Conservation (phyloP, 2,888 invertebrate species). For the Amblyteles armatorius region DNA sequence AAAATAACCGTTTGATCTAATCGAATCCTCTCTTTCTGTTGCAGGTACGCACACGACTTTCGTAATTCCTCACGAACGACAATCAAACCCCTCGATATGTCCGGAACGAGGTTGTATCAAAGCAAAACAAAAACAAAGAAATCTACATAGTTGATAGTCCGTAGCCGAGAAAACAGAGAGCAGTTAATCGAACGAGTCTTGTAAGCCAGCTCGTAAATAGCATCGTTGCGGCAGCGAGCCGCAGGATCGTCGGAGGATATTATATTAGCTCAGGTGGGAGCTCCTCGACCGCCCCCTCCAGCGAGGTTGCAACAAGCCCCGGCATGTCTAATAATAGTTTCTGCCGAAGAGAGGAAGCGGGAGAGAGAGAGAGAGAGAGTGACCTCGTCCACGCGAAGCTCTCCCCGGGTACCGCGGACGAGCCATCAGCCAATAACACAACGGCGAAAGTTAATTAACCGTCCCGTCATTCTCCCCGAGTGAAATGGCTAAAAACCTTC, state of each 20-base stretch:
- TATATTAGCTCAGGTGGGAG: neutral
- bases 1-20: constrained; percentile 20
- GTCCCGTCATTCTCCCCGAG: constrained; percentile 78
- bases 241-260: constrained; percentile 32
- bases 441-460: constrained; percentile 82
- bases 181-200: neutral
- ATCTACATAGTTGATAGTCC: constrained; percentile 5
- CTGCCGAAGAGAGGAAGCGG: constrained; percentile 7
- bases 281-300: neutral
- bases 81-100: neutral
- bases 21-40: constrained; percentile 73
- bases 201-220: neutral
- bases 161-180: neutral
- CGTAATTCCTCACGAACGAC: neutral
- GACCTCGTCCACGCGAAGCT: constrained; percentile 41
- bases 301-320: constrained; percentile 6
- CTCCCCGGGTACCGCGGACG: constrained; percentile 47
- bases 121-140: neutral
- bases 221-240: neutral
- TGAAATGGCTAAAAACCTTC: constrained; percentile 78
- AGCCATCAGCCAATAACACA: constrained; percentile 74
- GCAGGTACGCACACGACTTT: constrained; percentile 75
- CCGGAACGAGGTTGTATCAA: constrained; percentile 52
- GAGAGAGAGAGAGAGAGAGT: constrained; percentile 16
- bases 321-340: constrained; percentile 58